These are phyloP conservation scores for Tenodera sinensis DNA, from an alignment of 2,888 invertebrate genomes.

Conservation along the genomic window DNA sequence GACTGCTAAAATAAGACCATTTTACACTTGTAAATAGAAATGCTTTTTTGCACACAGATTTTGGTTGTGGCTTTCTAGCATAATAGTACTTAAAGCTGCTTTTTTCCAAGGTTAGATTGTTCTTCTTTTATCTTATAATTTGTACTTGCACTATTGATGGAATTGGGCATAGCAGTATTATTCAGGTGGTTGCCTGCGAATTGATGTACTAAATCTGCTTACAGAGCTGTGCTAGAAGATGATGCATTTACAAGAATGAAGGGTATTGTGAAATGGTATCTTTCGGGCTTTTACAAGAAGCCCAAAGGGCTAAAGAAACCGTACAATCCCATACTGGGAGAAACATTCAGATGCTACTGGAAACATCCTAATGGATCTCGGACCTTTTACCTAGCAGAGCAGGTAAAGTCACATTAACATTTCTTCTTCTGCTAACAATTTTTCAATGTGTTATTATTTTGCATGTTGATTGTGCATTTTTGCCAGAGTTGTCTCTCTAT, in stretches of 20 bases:
- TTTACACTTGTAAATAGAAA: background rate
- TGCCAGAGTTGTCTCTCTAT: background rate
- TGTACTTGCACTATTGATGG: too few relatives aligned
- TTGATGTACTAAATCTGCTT: constrained; percentile 30
- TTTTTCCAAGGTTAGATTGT: background rate
- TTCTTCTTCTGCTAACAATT: too few relatives aligned
- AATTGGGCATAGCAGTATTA: too few relatives aligned
- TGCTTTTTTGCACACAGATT: background rate
- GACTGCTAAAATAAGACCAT: too few relatives aligned
- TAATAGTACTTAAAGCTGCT: background rate
- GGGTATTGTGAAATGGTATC: constrained; percentile 82
- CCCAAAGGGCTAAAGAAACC: constrained; percentile 94
- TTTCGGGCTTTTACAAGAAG: constrained; percentile 90
- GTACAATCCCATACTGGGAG: constrained; percentile 92
- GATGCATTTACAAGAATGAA: constrained; percentile 91
- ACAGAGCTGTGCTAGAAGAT: constrained; percentile 76
- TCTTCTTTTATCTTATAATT: too few relatives aligned
- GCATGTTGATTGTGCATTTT: too few relatives aligned
- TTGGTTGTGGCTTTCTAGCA: too few relatives aligned
- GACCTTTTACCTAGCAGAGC: constrained; percentile 90
- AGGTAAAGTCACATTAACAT: constrained; percentile 53
- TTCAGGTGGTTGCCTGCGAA: too few relatives aligned
- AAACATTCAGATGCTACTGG: constrained; percentile 91
- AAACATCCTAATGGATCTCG: constrained; percentile 73
- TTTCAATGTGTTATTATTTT: background rate